Conservation (phyloP, 2,888 invertebrate species). For the Polyploca ridens region DNA sequence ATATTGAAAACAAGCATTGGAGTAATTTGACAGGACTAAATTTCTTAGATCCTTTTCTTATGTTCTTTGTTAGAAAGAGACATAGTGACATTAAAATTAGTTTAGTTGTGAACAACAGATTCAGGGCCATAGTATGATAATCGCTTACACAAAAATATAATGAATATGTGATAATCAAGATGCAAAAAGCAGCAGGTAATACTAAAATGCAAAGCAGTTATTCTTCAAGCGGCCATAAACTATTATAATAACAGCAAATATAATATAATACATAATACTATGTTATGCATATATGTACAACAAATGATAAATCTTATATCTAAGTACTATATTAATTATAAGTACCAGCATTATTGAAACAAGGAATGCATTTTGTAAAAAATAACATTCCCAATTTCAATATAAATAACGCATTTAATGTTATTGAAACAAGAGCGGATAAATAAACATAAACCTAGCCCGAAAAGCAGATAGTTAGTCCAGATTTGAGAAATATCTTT, state of each 20-base stretch:
- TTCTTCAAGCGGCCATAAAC: neutral
- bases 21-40: no score
- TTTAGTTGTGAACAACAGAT: no score
- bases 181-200: neutral
- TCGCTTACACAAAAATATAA: no score
- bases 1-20: no score
- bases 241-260: neutral
- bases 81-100: no score
- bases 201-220: neutral
- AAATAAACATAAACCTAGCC: slow-evolving; percentile 66
- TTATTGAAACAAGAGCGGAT: slow-evolving; percentile 36
- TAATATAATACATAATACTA: no score
- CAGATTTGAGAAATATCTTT: slow-evolving; percentile 84
- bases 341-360: slow-evolving; percentile 22
- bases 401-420: slow-evolving; percentile 20
- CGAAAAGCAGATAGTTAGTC: slow-evolving; percentile 79
- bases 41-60: no score
- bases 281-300: neutral
- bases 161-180: neutral
- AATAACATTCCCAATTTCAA: slow-evolving; percentile 39
- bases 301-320: neutral
- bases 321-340: neutral
- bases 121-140: no score
- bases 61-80: no score
- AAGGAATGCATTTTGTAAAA: slow-evolving; percentile 36